Evolutionary conservation across 2,797 vertebrate genomes (phyloP).

Genomic region (Coregonus suidteri): DNA sequence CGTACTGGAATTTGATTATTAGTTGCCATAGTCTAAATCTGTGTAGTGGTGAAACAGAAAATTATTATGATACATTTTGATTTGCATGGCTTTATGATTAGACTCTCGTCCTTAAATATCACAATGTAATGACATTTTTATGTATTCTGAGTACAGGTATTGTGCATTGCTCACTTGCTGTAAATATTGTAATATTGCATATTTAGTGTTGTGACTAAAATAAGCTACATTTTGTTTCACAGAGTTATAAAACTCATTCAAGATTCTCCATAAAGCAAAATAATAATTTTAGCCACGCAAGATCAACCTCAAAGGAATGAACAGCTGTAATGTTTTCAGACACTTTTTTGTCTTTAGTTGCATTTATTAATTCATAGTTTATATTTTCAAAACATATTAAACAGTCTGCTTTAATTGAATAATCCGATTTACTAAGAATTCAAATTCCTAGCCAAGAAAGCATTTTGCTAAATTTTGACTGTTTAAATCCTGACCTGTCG

Average conservation of each 20-base stretch:
- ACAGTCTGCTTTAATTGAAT: constrained; percentile 14
- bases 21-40: background rate
- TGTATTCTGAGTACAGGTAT: background rate
- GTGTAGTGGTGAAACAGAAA: background rate
- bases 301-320: constrained; percentile 1
- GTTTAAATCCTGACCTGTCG: constrained; percentile 59
- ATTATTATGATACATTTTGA: no score
- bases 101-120: background rate
- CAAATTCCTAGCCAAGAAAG: constrained; percentile 14
- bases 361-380: constrained; percentile 16
- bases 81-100: background rate
- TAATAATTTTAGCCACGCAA: background rate
- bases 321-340: constrained; percentile 6
- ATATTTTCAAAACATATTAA: background rate
- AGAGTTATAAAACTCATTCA: background rate
- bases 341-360: constrained; percentile 9
- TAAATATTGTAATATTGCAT: no score
- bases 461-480: constrained; percentile 30
- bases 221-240: background rate
- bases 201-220: no score
- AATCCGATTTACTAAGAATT: constrained; percentile 28
- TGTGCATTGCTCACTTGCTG: no score
- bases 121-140: background rate
- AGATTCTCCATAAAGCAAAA: background rate
- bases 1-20: background rate